Evolutionary conservation across 2,113 vertebrate species (phyloP).

Genomic region (Chrysochloris asiatica): DNA sequence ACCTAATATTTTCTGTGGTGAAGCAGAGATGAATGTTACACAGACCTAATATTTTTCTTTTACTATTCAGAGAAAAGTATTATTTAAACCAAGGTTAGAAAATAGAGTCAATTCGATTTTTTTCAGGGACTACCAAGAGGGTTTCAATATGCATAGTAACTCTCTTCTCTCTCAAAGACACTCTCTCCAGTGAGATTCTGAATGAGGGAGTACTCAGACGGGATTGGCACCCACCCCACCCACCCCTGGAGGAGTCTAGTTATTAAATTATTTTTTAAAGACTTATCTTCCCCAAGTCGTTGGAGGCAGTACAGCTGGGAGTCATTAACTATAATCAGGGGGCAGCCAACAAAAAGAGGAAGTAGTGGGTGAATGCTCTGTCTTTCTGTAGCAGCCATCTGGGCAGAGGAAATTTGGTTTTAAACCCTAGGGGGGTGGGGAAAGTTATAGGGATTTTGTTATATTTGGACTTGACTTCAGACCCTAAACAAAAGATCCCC

Average conservation of each 20-base stretch:
- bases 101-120: slow-evolving; percentile 9
- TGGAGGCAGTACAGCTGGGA: slow-evolving; percentile 78
- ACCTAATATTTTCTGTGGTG: slow-evolving; percentile 15
- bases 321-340: slow-evolving; percentile 80
- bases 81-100: slow-evolving; percentile 16
- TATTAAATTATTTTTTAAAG: slow-evolving; percentile 80
- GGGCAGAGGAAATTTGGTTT: slow-evolving; percentile 77
- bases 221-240: slow-evolving; percentile 67
- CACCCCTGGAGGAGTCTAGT: slow-evolving; percentile 71
- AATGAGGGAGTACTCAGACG: slow-evolving; percentile 38
- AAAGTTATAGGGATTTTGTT: slow-evolving; percentile 73
- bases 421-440: slow-evolving; percentile 73
- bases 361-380: slow-evolving; percentile 74
- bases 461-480: slow-evolving; percentile 80
- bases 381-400: slow-evolving; percentile 78
- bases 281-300: slow-evolving; percentile 72
- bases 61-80: neutral
- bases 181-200: slow-evolving; percentile 27
- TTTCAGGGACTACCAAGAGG: neutral
- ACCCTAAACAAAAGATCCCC: slow-evolving; percentile 73
- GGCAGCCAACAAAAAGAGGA: slow-evolving; percentile 76
- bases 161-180: neutral
- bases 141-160: neutral
- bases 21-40: neutral
- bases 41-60: neutral